Conservation (phyloP, 2,113 vertebrate species). For the Myodes glareolus region DNA sequence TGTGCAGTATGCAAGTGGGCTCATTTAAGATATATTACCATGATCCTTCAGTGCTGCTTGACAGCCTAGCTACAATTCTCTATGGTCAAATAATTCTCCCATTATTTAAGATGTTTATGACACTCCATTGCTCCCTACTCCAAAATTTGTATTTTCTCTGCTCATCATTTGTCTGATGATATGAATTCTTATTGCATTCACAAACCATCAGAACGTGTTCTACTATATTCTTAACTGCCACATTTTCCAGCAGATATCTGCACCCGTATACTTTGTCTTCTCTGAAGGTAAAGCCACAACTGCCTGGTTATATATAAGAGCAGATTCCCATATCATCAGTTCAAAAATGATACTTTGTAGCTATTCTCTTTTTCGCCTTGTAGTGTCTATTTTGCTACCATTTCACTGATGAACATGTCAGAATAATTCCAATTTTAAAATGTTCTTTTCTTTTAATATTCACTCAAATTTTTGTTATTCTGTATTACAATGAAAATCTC, state of each 20-base stretch:
- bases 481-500: not conserved
- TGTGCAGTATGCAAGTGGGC: not conserved
- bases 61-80: not conserved
- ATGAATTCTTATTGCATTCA: conserved; percentile 15
- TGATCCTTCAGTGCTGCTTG: not conserved
- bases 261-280: not conserved
- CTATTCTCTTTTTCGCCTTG: not conserved
- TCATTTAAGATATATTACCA: not conserved
- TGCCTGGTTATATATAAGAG: not conserved
- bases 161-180: conserved; percentile 26
- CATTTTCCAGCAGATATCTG: not conserved
- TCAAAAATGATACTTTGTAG: conserved; percentile 45
- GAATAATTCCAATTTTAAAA: not conserved
- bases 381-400: conserved; percentile 17
- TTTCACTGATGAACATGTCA: not conserved
- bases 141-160: conserved; percentile 21
- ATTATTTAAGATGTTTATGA: conserved; percentile 1
- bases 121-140: not conserved
- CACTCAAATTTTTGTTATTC: not conserved
- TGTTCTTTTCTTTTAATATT: not conserved
- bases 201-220: conserved; percentile 9
- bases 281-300: conserved; percentile 30
- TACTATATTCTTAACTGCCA: not conserved
- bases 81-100: conserved; percentile 1
- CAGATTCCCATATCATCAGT: not conserved